Conservation (phyloP, 2,888 invertebrate genomes). For the Nephrocerus scutellatus region DNA sequence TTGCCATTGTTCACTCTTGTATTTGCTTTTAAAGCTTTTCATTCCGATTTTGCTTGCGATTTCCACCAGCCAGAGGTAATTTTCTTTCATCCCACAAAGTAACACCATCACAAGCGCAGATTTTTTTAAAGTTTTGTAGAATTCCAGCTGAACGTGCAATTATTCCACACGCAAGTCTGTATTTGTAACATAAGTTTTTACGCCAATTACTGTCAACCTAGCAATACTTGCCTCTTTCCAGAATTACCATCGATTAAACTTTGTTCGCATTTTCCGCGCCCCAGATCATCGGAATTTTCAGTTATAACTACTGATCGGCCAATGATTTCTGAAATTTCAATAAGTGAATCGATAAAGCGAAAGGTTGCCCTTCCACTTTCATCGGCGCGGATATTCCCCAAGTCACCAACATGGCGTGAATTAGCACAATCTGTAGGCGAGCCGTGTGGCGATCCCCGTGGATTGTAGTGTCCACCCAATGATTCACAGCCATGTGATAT, state of each 20-base stretch:
- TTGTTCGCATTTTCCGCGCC: slow-evolving; percentile 47
- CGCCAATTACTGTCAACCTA: neutral
- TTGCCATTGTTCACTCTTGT: neutral
- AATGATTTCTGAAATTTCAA: slow-evolving; percentile 67
- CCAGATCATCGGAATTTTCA: slow-evolving; percentile 56
- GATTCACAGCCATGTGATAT: slow-evolving; percentile 55
- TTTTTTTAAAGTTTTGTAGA: slow-evolving; percentile 76
- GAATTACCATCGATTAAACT: slow-evolving; percentile 59
- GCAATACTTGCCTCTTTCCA: slow-evolving; percentile 52
- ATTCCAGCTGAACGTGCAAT: slow-evolving; percentile 84
- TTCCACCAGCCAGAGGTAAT: slow-evolving; percentile 48
- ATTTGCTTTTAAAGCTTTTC: neutral
- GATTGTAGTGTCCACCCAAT: slow-evolving; percentile 59
- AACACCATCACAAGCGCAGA: slow-evolving; percentile 86
- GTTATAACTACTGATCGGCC: slow-evolving; percentile 73
- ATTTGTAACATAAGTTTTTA: too few species aligned
- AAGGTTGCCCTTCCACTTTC: slow-evolving; percentile 60
- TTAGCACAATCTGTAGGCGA: slow-evolving; percentile 46
- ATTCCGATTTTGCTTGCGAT: slow-evolving; percentile 25
- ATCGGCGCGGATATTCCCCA: slow-evolving; percentile 58
- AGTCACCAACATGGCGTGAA: slow-evolving; percentile 56
- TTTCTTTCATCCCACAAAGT: slow-evolving; percentile 82
- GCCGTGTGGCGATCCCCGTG: slow-evolving; percentile 50
- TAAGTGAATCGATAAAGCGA: slow-evolving; percentile 53
- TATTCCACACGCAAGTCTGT: slow-evolving; percentile 74